Percentiles rank a stretch among this genome's conserved stretches.
Conservation (phyloP, 2,888 invertebrate genomes). For the Acronicta alni region DNA sequence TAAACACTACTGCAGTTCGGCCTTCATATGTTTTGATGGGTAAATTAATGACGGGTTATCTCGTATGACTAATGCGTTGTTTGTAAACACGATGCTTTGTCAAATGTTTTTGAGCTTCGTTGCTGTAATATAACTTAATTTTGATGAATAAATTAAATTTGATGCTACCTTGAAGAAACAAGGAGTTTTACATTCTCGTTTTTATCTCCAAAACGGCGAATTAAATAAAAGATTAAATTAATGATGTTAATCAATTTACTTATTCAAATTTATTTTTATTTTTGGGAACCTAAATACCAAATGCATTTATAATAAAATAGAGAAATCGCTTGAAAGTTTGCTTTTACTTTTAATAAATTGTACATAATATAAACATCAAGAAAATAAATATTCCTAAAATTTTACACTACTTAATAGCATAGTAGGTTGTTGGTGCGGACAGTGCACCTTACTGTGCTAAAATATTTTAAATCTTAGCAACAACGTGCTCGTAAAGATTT, state of each 20-base stretch:
- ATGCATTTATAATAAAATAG: background rate
- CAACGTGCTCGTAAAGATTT: constrained; percentile 63
- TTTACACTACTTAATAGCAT: background rate
- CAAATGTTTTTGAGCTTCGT: constrained; percentile 43
- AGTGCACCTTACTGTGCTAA: constrained; percentile 38
- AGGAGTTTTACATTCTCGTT: constrained; percentile 16
- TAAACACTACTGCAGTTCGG: constrained; percentile 55
- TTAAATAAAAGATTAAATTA: constrained; percentile 35
- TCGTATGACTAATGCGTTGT: constrained; percentile 44
- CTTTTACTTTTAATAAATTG: constrained; percentile 48
- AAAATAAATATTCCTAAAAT: background rate
- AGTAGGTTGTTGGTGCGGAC: no score
- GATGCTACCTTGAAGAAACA: constrained; percentile 17
- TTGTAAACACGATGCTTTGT: constrained; percentile 36
- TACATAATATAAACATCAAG: constrained; percentile 11
- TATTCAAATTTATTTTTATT: constrained; percentile 18
- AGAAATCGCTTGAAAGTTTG: constrained; percentile 12
- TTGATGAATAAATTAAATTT: no score
- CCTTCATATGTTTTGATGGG: constrained; percentile 65
- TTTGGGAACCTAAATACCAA: constrained; percentile 24
- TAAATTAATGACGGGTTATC: constrained; percentile 58
- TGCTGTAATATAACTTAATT: constrained; percentile 23
- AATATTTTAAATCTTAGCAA: constrained; percentile 61
- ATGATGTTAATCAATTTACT: constrained; percentile 30
- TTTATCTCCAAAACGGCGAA: constrained; percentile 18